phyloP scores from a whole-genome alignment of 2,797 vertebrate genomes.

The Buphagus erythrorhynchus region DNA sequence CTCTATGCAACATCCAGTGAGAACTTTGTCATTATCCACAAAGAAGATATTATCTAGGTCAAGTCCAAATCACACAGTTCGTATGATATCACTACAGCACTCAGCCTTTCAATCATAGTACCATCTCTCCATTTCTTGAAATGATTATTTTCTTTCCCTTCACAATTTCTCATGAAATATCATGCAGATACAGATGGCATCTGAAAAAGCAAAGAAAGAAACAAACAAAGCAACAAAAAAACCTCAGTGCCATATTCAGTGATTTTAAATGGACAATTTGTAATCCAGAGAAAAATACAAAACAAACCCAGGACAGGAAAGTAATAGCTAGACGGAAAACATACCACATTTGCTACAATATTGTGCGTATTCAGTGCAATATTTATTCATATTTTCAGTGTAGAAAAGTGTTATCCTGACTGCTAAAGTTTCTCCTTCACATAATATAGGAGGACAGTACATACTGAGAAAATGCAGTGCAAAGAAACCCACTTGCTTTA shows the following conservation, averaged over 20 bases:
- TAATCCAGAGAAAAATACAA: neutral
- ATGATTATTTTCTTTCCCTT: neutral
- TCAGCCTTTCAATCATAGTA: neutral
- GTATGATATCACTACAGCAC: neutral
- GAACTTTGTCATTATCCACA: slow-evolving; percentile 13
- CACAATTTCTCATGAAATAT: neutral
- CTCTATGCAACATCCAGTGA: neutral
- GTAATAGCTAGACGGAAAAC: neutral
- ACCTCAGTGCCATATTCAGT: neutral
- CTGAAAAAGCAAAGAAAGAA: neutral
- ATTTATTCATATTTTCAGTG: neutral
- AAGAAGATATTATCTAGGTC: neutral
- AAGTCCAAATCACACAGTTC: neutral
- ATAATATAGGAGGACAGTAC: neutral
- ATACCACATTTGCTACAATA: neutral
- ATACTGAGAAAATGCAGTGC: neutral
- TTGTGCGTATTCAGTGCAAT: neutral
- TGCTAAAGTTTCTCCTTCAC: neutral
- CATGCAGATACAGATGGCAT: neutral
- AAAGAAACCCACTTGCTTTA: neutral
- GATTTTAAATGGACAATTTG: neutral
- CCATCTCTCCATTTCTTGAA: neutral
- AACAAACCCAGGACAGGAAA: neutral
- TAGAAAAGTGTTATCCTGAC: neutral
- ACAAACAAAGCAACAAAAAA: neutral